A percentile compares a stretch with the other conserved stretches of the same genome.
These are phyloP conservation scores for Chionomys nivalis DNA, from an alignment of 2,113 vertebrate genomes.

Conservation along the genomic window DNA sequence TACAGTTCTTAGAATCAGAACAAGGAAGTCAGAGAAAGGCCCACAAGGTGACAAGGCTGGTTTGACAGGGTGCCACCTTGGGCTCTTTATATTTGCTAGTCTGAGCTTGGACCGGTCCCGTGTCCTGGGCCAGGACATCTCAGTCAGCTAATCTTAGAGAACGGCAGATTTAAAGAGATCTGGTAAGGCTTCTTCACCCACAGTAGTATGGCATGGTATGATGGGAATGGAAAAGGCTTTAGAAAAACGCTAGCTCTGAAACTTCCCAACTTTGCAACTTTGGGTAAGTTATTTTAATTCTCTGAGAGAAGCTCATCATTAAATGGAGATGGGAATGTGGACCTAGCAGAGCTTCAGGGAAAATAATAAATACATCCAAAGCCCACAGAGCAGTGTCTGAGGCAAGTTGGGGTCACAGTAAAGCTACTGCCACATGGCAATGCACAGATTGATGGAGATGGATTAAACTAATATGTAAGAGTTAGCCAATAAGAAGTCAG, in stretches of 20 bases:
- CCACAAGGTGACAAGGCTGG: neutral
- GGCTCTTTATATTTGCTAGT: neutral
- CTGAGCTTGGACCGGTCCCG: neutral
- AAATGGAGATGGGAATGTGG: neutral
- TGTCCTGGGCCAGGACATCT: neutral
- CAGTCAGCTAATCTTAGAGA: neutral
- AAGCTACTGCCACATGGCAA: neutral
- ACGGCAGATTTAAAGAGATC: accelerated
- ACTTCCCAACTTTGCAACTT: neutral
- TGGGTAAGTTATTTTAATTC: neutral
- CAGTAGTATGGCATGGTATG: accelerated
- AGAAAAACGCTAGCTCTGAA: neutral
- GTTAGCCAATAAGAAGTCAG: too few species aligned
- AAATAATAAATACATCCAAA: neutral
- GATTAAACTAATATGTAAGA: too few species aligned
- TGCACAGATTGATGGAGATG: too few species aligned
- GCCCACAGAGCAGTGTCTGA: neutral
- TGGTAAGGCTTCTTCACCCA: neutral
- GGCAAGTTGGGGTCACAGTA: neutral
- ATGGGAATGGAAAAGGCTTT: too few species aligned
- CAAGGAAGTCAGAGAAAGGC: neutral
- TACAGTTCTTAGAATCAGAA: neutral
- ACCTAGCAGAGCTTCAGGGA: neutral
- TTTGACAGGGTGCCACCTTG: neutral
- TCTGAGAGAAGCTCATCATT: neutral